These are phyloP conservation scores for Chiloscyllium plagiosum DNA, from an alignment of 2,113 vertebrate species.

Conservation along the genomic window DNA sequence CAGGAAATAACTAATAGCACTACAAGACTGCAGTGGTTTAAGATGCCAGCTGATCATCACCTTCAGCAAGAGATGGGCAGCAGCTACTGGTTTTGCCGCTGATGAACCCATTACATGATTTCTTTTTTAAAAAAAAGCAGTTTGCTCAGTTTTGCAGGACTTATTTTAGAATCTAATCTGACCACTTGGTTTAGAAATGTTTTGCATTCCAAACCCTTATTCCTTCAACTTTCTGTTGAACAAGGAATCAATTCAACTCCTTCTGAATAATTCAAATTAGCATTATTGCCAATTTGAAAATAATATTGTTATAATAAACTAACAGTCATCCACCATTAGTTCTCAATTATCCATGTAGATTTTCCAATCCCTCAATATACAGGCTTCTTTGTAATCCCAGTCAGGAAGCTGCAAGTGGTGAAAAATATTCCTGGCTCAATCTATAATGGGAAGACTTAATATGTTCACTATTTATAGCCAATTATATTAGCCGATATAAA, in stretches of 20 bases:
- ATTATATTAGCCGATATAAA: background rate
- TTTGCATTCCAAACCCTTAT: background rate
- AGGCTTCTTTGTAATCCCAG: background rate
- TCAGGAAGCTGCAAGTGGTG: background rate
- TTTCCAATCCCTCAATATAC: background rate
- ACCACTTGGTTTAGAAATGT: background rate
- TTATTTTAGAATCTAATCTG: background rate
- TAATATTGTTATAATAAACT: background rate
- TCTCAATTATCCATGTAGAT: background rate
- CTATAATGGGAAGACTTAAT: background rate
- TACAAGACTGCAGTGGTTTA: background rate
- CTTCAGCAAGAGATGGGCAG: background rate
- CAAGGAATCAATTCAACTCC: background rate
- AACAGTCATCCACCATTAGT: background rate
- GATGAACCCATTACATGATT: background rate
- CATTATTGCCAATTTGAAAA: background rate
- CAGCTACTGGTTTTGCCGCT: background rate
- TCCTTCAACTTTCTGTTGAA: background rate
- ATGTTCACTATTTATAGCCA: background rate
- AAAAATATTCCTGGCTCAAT: background rate
- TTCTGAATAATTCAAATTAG: background rate
- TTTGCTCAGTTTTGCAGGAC: background rate
- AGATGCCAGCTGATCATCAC: background rate
- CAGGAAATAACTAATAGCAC: background rate
- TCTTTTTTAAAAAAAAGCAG: background rate